Conservation (phyloP, 2,113 vertebrate genomes). For the Recurvirostra avosetta region DNA sequence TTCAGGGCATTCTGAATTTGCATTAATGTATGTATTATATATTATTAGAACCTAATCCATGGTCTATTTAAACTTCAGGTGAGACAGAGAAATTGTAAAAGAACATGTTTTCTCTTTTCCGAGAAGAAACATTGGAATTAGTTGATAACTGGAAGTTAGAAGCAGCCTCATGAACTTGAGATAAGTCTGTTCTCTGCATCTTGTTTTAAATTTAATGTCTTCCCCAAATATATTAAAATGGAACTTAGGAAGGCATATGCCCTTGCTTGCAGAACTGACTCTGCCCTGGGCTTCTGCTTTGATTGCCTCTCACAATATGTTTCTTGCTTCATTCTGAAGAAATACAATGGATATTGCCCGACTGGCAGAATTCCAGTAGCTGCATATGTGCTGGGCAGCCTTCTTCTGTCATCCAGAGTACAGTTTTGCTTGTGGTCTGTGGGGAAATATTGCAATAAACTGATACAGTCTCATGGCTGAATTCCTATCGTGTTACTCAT, state of each 20-base stretch:
- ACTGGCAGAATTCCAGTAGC: constrained; percentile 34
- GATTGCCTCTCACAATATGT: neutral
- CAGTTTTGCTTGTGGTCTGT: constrained; percentile 32
- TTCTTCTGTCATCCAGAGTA: constrained; percentile 12
- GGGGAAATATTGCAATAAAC: constrained; percentile 52
- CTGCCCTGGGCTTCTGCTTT: neutral
- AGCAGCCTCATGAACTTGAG: neutral
- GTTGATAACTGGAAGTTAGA: neutral
- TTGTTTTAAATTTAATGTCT: neutral
- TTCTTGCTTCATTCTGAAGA: neutral
- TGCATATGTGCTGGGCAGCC: constrained; percentile 32
- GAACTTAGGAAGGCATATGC: neutral
- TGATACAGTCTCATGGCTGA: constrained; percentile 20
- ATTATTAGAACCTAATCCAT: neutral
- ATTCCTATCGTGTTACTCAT: constrained; percentile 9
- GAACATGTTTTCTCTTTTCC: neutral
- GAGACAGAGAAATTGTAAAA: neutral
- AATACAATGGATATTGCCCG: neutral
- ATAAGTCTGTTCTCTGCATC: neutral
- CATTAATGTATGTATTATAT: neutral
- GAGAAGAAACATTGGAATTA: neutral
- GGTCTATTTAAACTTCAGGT: neutral
- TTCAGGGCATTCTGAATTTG: neutral
- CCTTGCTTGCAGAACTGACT: neutral
- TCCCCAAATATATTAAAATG: neutral